These are phyloP conservation scores for Sthenelais limicola DNA, from an alignment of 2,888 invertebrate genomes.

Conservation along the genomic window DNA sequence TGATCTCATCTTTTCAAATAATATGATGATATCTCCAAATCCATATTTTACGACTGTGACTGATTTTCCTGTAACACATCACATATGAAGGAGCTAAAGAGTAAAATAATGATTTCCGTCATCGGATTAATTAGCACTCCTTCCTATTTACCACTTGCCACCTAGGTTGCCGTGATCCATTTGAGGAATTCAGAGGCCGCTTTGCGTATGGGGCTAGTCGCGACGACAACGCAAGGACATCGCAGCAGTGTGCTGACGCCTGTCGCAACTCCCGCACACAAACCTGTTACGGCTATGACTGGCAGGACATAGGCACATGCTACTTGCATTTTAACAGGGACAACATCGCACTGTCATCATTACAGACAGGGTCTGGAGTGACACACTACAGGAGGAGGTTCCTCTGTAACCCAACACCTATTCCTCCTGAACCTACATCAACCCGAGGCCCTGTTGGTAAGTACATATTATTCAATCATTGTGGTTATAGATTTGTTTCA, in stretches of 20 bases:
- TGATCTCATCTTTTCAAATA: too few species aligned
- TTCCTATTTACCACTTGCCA: too few species aligned
- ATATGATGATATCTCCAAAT: too few species aligned
- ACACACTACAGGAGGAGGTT: conserved; percentile 5
- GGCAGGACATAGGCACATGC: conserved; percentile 3
- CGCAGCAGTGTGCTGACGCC: background rate
- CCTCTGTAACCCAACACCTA: background rate
- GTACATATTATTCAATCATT: too few species aligned
- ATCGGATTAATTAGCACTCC: too few species aligned
- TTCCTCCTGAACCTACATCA: too few species aligned
- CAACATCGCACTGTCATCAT: background rate
- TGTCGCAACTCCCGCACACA: background rate
- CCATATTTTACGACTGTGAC: too few species aligned
- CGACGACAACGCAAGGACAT: background rate
- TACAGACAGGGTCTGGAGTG: background rate
- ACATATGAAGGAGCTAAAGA: too few species aligned
- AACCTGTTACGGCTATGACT: conserved; percentile 18
- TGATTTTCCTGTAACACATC: too few species aligned
- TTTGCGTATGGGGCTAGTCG: background rate
- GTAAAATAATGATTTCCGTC: too few species aligned
- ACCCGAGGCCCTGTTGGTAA: too few species aligned
- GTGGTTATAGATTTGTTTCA: background rate
- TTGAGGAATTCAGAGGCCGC: background rate
- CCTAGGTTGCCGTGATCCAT: conserved; percentile 2
- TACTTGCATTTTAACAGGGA: background rate